phyloP scores from a whole-genome alignment of 30 jellyfish, hydroid and myxozoan species.

The Aurelia coerulea region DNA sequence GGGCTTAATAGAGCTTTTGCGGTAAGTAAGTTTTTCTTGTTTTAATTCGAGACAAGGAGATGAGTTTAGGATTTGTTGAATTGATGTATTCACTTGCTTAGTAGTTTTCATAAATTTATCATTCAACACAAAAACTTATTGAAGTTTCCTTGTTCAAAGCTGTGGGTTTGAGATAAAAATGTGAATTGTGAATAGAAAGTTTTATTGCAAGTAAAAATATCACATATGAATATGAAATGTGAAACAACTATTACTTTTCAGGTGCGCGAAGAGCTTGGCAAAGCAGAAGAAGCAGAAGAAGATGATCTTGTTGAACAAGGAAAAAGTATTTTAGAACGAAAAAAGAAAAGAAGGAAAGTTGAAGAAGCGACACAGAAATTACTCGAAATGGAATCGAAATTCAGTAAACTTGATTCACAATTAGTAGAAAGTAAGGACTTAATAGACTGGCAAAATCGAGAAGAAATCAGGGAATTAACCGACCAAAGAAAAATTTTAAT shows the following conservation, averaged over 20 bases:
- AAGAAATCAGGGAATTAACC: constrained; percentile 74
- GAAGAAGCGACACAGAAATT: constrained; percentile 95
- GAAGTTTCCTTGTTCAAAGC: no score
- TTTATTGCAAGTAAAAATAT: no score
- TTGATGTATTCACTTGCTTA: no score
- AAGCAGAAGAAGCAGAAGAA: constrained; percentile 94
- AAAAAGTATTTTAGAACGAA: constrained; percentile 74
- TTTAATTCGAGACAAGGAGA: no score
- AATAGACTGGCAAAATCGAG: constrained; percentile 89
- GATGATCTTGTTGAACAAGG: constrained; percentile 86
- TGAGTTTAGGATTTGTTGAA: no score
- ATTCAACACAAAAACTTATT: no score
- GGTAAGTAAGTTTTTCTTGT: no score
- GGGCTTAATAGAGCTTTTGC: no score
- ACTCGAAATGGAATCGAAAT: constrained; percentile 85
- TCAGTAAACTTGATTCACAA: constrained; percentile 46
- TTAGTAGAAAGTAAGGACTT: constrained; percentile 70
- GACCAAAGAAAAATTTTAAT: constrained; percentile 78
- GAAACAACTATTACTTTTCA: background rate
- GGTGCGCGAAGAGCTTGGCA: constrained; percentile 54
- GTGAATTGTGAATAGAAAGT: no score
- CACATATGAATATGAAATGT: no score
- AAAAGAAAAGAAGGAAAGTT: constrained; percentile 90
- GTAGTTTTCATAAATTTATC: no score
- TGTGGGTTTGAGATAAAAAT: no score